phyloP scores from a whole-genome alignment of 2,113 vertebrate species.

The Arizona elegans region DNA sequence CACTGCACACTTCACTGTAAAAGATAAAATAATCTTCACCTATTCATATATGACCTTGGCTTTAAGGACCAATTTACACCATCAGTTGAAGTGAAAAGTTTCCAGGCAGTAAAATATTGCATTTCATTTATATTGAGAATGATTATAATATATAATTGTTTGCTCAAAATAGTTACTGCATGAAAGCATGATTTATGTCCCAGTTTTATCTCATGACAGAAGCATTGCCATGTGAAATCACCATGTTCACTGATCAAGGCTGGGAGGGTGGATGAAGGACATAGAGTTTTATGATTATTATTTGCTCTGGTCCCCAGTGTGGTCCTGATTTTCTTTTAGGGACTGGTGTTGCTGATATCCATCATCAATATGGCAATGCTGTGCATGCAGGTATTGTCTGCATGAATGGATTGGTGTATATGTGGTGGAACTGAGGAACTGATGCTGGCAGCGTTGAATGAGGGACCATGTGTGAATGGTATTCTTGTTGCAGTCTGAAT shows the following conservation, averaged over 20 bases:
- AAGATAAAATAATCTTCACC: background rate
- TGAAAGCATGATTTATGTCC: background rate
- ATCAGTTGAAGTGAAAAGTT: background rate
- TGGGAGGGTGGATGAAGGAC: background rate
- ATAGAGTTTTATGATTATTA: conserved; percentile 31
- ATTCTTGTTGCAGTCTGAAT: background rate
- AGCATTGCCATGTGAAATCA: conserved; percentile 3
- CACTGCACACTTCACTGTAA: background rate
- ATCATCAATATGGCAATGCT: conserved; percentile 16
- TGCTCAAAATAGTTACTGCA: background rate
- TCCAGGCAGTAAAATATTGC: background rate
- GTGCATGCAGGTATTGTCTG: conserved; percentile 18
- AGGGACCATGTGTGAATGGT: background rate
- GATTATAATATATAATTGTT: background rate
- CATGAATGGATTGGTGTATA: background rate
- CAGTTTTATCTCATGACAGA: background rate
- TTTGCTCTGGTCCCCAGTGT: conserved; percentile 16
- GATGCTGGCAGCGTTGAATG: background rate
- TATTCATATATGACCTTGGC: background rate
- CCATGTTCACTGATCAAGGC: background rate
- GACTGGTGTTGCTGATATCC: conserved; percentile 16
- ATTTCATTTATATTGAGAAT: background rate
- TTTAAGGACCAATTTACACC: background rate
- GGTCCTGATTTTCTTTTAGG: conserved; percentile 28
- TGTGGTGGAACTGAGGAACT: conserved; percentile 6